Conservation (phyloP, 2,797 vertebrate genomes). For the Tachyglossus aculeatus region DNA sequence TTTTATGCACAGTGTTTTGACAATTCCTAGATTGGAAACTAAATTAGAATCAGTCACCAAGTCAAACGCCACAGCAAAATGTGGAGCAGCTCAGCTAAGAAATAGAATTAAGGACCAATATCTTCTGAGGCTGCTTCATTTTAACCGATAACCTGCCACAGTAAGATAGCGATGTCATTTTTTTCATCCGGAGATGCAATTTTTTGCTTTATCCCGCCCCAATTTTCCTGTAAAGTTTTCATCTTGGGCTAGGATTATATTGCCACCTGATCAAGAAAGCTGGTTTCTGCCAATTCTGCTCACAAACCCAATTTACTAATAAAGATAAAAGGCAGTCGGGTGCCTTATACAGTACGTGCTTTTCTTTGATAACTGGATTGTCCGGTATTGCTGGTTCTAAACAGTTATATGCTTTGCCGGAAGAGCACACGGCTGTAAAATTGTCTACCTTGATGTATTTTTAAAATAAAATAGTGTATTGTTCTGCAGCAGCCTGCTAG, state of each 20-base stretch:
- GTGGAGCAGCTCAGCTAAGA: not conserved
- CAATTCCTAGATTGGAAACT: not conserved
- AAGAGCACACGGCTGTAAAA: not conserved
- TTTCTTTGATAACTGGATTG: not conserved
- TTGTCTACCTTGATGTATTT: not conserved
- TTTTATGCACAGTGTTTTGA: not conserved
- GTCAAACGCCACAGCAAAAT: not conserved
- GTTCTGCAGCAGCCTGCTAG: not conserved
- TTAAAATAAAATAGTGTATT: not conserved
- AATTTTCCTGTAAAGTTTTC: constrained; percentile 21
- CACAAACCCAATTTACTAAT: constrained; percentile 24
- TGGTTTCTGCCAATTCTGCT: constrained; percentile 4
- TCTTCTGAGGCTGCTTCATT: not conserved
- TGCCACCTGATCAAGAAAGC: constrained; percentile 37
- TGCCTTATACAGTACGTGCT: not conserved
- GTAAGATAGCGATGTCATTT: not conserved
- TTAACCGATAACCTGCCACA: not conserved
- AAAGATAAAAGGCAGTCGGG: not conserved
- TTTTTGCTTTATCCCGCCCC: not conserved
- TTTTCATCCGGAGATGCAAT: not conserved
- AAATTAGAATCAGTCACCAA: not conserved
- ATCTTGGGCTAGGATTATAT: constrained; percentile 19
- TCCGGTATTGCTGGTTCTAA: constrained; percentile 16
- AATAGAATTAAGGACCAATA: not conserved
- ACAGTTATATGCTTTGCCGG: not conserved